phyloP scores from a whole-genome alignment of 2,797 vertebrate genomes.

The Kryptolebias ocellatus region DNA sequence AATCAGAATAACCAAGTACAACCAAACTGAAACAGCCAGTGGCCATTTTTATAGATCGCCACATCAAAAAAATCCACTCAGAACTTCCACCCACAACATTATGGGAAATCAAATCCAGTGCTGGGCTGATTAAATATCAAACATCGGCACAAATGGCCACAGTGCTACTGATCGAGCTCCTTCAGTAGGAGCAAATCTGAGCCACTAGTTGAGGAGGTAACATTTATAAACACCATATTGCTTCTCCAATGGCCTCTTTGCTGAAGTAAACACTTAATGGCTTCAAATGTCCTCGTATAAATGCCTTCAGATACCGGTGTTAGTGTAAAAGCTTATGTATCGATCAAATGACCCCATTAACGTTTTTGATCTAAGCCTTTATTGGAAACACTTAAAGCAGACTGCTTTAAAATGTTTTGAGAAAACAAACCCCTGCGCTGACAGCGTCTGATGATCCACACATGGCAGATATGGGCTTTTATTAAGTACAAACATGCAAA shows the following conservation, averaged over 20 bases:
- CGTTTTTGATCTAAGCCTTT: constrained; percentile 56
- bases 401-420: constrained; percentile 71
- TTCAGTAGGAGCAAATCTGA: neutral
- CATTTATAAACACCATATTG: constrained; percentile 27
- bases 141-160: neutral
- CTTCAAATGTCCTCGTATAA: constrained; percentile 43
- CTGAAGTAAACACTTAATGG: constrained; percentile 56
- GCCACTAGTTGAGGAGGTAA: constrained; percentile 5
- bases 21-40: too few relatives aligned
- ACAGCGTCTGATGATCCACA: constrained; percentile 54
- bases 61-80: too few relatives aligned
- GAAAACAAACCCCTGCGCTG: constrained; percentile 53
- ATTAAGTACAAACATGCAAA: constrained; percentile 63
- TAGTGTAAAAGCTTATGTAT: constrained; percentile 61
- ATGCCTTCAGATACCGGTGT: constrained; percentile 33
- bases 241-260: constrained; percentile 37
- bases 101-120: neutral
- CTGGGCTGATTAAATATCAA: neutral
- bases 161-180: neutral
- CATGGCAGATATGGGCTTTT: constrained; percentile 32
- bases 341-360: constrained; percentile 79
- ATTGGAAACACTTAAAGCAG: constrained; percentile 63
- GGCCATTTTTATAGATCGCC: too few relatives aligned
- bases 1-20: too few relatives aligned
- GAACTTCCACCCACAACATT: too few relatives aligned